These are phyloP conservation scores for Graphium colonna DNA, from an alignment of 2,888 invertebrate genomes.

Conservation along the genomic window DNA sequence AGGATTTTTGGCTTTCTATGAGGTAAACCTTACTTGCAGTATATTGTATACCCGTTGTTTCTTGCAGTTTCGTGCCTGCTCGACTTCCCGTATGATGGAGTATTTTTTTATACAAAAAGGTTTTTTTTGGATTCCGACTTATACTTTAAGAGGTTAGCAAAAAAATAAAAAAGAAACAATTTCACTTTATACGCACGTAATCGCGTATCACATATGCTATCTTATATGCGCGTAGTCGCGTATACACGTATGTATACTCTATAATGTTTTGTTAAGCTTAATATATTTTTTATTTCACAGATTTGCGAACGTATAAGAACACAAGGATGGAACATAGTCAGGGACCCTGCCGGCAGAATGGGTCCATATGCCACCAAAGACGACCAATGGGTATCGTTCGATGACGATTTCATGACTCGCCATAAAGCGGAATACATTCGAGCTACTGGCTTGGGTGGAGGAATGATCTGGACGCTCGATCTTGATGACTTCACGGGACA, in stretches of 20 bases:
- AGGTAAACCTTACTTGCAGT: slow-evolving; percentile 74
- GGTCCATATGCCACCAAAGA: slow-evolving; percentile 91
- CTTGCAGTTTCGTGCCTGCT: no score
- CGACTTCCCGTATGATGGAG: no score
- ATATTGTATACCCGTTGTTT: no score
- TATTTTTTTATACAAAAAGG: no score
- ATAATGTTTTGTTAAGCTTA: no score
- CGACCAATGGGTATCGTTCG: slow-evolving; percentile 97
- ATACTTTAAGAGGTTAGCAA: no score
- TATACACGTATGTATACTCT: no score
- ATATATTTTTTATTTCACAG: slow-evolving; percentile 51
- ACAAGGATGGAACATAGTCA: slow-evolving; percentile 88
- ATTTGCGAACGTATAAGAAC: slow-evolving; percentile 89
- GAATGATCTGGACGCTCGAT: slow-evolving; percentile 95
- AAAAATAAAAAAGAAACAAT: no score
- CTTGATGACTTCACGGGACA: slow-evolving; percentile 90
- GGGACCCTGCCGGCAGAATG: slow-evolving; percentile 89
- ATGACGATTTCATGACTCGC: slow-evolving; percentile 90
- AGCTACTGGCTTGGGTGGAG: slow-evolving; percentile 89
- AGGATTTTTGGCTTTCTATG: slow-evolving; percentile 93
- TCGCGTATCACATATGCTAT: no score
- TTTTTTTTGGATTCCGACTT: no score
- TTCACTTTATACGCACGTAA: no score
- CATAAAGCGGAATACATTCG: slow-evolving; percentile 91
- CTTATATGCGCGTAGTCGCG: no score